These are phyloP conservation scores for Petrolisthes cinctipes DNA, from an alignment of 2,888 invertebrate genomes.

Conservation along the genomic window DNA sequence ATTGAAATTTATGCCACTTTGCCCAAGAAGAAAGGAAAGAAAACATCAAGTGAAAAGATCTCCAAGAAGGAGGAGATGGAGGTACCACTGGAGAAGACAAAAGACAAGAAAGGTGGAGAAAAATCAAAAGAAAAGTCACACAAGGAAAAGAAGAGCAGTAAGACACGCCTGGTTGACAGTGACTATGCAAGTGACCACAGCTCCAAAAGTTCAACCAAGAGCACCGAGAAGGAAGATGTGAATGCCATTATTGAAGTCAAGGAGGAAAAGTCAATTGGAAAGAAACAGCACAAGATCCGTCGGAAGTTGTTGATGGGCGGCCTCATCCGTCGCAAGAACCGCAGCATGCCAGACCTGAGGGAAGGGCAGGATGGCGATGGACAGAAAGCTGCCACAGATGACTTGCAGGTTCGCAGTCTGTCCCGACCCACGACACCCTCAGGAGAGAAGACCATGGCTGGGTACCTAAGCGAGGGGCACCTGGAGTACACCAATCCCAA, in stretches of 20 bases:
- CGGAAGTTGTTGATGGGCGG: slow-evolving; percentile 91
- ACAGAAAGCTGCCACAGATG: slow-evolving; percentile 69
- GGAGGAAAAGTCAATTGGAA: slow-evolving; percentile 70
- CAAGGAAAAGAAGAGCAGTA: slow-evolving; percentile 58
- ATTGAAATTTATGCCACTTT: slow-evolving; percentile 93
- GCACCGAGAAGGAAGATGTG: slow-evolving; percentile 55
- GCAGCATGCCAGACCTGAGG: slow-evolving; percentile 91
- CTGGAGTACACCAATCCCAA: slow-evolving; percentile 86
- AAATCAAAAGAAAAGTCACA: slow-evolving; percentile 70
- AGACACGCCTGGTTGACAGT: slow-evolving; percentile 58
- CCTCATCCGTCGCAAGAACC: slow-evolving; percentile 86
- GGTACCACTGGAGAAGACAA: slow-evolving; percentile 75
- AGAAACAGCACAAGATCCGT: slow-evolving; percentile 91
- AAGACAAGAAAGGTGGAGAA: slow-evolving; percentile 83
- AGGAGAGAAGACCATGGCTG: slow-evolving; percentile 75
- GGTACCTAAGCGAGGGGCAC: slow-evolving; percentile 89
- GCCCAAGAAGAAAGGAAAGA: slow-evolving; percentile 83
- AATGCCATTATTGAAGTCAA: slow-evolving; percentile 61
- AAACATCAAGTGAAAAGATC: slow-evolving; percentile 66
- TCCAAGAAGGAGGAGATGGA: slow-evolving; percentile 79
- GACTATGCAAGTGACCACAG: slow-evolving; percentile 67
- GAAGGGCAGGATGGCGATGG: slow-evolving; percentile 76
- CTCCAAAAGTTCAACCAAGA: slow-evolving; percentile 54
- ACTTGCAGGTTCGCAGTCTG: slow-evolving; percentile 71
- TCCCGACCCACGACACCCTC: slow-evolving; percentile 69